Conservation (phyloP, 2,797 vertebrate genomes). For the Leucoraja ocellata region DNA sequence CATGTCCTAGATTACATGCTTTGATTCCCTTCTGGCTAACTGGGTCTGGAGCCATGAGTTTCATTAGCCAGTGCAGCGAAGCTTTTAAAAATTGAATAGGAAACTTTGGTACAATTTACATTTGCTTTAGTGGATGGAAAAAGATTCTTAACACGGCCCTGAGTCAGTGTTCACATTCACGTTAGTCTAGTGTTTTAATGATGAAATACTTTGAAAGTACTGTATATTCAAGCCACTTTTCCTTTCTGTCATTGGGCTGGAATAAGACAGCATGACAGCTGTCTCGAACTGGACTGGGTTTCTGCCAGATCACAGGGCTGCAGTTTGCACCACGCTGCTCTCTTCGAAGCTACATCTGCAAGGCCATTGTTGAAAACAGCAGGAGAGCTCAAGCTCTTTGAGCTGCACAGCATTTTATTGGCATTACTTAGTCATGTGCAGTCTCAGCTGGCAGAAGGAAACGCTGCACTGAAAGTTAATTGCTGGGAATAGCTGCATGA, state of each 20-base stretch:
- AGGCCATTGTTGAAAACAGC: constrained; percentile 24
- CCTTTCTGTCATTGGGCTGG: neutral
- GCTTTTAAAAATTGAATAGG: neutral
- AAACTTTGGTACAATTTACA: neutral
- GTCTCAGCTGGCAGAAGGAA: constrained; percentile 22
- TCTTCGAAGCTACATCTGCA: constrained; percentile 12
- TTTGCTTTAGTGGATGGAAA: neutral
- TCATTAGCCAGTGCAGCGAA: neutral
- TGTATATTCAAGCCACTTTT: neutral
- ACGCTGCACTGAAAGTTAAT: constrained; percentile 28
- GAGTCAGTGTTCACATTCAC: neutral
- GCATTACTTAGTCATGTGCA: constrained; percentile 30
- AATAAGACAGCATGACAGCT: constrained; percentile 31
- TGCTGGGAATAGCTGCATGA: constrained; percentile 18
- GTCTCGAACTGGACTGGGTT: constrained; percentile 30
- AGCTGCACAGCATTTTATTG: constrained; percentile 1
- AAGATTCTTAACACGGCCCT: neutral
- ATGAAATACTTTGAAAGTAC: neutral
- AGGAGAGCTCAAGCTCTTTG: neutral
- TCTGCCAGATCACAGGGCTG: constrained; percentile 30
- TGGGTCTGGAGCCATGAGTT: neutral
- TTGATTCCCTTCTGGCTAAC: neutral
- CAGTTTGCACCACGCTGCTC: constrained; percentile 28
- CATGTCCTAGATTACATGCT: neutral
- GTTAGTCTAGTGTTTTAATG: neutral